Percentiles rank a stretch among this genome's conserved stretches.
These are phyloP conservation scores for Hydrolagus affinis DNA, from an alignment of 2,113 vertebrate species.

Conservation along the genomic window DNA sequence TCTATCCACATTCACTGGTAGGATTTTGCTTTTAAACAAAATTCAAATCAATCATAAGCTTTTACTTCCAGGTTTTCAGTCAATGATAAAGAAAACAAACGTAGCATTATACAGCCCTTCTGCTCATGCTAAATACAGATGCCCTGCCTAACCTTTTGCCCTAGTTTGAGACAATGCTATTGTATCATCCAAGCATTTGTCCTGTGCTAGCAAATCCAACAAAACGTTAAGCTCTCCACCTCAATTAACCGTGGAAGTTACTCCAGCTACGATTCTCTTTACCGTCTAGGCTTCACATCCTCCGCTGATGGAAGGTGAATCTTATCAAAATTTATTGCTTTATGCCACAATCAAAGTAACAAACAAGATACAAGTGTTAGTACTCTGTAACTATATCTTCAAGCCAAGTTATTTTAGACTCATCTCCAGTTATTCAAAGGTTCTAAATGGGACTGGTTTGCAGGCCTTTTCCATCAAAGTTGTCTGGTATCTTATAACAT, in stretches of 20 bases:
- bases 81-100: neutral
- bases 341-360: neutral
- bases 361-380: conserved; percentile 4
- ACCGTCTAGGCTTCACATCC: neutral
- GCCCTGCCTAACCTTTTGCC: neutral
- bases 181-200: neutral
- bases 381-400: neutral
- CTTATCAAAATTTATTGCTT: neutral
- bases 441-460: neutral
- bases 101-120: neutral
- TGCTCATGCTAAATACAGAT: neutral
- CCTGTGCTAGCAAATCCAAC: neutral
- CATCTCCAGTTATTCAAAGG: neutral
- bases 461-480: neutral
- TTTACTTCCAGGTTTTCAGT: neutral
- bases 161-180: neutral
- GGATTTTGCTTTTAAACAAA: neutral
- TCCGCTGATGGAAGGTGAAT: neutral
- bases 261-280: neutral
- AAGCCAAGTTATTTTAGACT: neutral
- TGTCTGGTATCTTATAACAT: neutral
- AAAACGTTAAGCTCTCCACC: neutral
- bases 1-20: neutral
- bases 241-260: neutral
- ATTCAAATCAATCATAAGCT: neutral